Evolutionary conservation across 2,797 vertebrate genomes (phyloP).

Genomic region (Streptopelia turtur): DNA sequence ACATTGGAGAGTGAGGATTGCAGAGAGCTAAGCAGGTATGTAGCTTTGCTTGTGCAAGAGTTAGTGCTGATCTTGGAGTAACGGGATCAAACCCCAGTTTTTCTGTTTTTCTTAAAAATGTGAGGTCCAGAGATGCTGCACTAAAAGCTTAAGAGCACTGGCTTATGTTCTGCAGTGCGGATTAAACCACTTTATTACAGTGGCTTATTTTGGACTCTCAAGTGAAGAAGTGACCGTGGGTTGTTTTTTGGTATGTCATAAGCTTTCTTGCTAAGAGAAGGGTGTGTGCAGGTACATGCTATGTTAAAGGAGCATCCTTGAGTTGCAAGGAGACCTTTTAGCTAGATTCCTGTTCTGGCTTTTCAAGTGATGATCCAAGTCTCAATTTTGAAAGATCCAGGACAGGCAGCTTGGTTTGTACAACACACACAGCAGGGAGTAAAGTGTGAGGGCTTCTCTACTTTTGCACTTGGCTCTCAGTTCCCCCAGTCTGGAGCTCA

Average conservation of each 20-base stretch:
- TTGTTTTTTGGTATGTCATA: neutral
- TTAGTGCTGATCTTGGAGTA: neutral
- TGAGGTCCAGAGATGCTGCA: neutral
- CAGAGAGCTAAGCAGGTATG: neutral
- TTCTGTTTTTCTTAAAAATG: neutral
- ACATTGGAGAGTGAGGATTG: neutral
- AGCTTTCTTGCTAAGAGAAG: neutral
- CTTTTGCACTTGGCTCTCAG: neutral
- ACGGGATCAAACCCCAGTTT: neutral
- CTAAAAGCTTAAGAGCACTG: neutral
- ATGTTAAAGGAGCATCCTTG: neutral
- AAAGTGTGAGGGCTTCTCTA: neutral
- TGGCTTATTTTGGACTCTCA: neutral
- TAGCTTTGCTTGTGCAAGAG: neutral
- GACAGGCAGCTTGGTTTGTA: neutral
- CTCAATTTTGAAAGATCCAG: neutral
- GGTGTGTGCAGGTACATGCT: neutral
- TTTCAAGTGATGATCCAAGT: neutral
- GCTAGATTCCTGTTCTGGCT: neutral
- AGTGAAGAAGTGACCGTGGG: neutral
- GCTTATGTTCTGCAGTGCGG: neutral
- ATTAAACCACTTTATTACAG: neutral
- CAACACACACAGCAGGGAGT: neutral
- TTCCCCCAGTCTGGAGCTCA: neutral
- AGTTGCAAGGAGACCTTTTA: neutral